These are phyloP conservation scores for Agrochola litura DNA, from an alignment of 2,888 invertebrate genomes.

Conservation along the genomic window DNA sequence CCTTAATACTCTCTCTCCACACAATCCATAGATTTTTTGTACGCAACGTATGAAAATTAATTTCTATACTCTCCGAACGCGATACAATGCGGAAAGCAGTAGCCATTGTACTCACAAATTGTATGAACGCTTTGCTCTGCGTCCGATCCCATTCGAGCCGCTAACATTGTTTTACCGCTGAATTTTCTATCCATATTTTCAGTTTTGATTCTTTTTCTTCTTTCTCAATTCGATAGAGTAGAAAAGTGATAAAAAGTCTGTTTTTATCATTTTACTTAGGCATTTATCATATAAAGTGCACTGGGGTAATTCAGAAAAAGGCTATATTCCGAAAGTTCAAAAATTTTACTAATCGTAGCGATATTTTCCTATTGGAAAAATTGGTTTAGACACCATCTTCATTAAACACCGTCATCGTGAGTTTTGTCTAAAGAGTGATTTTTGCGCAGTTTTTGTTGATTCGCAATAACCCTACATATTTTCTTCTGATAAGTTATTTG, in stretches of 20 bases:
- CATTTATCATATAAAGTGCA: neutral
- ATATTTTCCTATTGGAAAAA: too few relatives aligned
- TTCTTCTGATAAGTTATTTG: too few relatives aligned
- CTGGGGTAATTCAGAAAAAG: too few relatives aligned
- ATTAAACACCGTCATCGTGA: too few relatives aligned
- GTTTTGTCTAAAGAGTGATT: too few relatives aligned
- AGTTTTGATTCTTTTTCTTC: neutral
- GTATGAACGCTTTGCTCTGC: slow-evolving; percentile 14
- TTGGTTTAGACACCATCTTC: too few relatives aligned
- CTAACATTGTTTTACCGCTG: slow-evolving; percentile 1
- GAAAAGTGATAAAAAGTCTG: too few relatives aligned
- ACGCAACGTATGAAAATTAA: slow-evolving; percentile 5
- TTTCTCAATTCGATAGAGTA: neutral
- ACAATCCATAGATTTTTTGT: neutral
- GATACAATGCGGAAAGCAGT: slow-evolving; percentile 2
- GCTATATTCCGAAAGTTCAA: too few relatives aligned
- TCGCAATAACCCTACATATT: too few relatives aligned
- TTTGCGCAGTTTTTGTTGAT: too few relatives aligned
- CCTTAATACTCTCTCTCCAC: neutral
- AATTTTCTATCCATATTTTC: neutral
- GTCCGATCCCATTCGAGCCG: neutral
- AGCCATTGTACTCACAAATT: slow-evolving; percentile 12
- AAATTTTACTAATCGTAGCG: too few relatives aligned
- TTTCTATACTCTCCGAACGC: neutral
- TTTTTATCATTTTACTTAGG: too few relatives aligned